Evolutionary conservation across 2,888 invertebrate species (phyloP).

Genomic region (Metacarcinus magister): DNA sequence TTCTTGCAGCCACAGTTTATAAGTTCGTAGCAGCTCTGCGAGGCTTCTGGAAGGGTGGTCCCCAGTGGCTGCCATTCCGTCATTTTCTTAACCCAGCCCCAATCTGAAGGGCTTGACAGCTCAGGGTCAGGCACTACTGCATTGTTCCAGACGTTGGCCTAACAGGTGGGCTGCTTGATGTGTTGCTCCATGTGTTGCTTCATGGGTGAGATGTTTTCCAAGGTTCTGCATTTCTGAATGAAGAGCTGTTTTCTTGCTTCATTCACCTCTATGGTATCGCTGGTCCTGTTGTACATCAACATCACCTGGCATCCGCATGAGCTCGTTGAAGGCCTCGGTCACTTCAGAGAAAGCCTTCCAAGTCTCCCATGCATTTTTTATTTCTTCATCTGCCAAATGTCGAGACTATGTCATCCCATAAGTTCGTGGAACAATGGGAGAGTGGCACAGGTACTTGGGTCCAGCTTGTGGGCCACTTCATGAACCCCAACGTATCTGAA

Average conservation of each 20-base stretch:
- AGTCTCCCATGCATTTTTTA: constrained; percentile 47
- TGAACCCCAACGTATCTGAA: constrained; percentile 50
- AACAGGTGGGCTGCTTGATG: background rate
- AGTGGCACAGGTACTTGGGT: background rate
- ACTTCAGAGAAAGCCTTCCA: constrained; percentile 51
- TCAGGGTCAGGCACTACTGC: constrained; percentile 9
- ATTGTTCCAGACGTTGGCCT: constrained; percentile 58
- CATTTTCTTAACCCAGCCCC: constrained; percentile 55
- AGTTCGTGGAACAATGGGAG: background rate
- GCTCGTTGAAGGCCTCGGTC: constrained; percentile 31
- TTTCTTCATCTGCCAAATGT: background rate
- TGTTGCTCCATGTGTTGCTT: constrained; percentile 54
- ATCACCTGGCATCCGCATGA: constrained; percentile 21
- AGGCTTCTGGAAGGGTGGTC: constrained; percentile 50
- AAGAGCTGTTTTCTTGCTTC: constrained; percentile 68
- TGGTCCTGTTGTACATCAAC: constrained; percentile 55
- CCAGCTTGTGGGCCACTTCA: background rate
- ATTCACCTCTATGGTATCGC: constrained; percentile 57
- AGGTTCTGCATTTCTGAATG: background rate
- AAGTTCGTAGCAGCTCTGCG: constrained; percentile 55
- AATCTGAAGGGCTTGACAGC: constrained; percentile 11
- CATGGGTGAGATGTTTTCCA: constrained; percentile 53
- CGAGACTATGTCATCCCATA: too few relatives aligned
- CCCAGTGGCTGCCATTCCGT: constrained; percentile 37
- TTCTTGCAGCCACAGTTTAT: constrained; percentile 61